These are phyloP conservation scores for Cheilosia scutellata DNA, from an alignment of 2,888 invertebrate genomes.

Conservation along the genomic window DNA sequence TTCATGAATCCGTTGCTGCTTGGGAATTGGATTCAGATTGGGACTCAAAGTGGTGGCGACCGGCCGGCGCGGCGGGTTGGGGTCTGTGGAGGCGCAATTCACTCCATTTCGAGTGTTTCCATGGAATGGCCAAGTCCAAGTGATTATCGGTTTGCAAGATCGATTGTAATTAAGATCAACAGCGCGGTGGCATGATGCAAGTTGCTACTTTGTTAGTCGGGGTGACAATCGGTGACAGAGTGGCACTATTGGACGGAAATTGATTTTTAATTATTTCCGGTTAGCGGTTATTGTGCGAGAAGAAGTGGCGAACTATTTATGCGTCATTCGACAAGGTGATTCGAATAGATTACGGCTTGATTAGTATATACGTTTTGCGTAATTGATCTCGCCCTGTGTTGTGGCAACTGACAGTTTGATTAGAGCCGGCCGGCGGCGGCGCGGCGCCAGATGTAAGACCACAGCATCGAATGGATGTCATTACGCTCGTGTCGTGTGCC, in stretches of 20 bases:
- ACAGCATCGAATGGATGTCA: neutral
- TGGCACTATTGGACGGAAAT: constrained; percentile 49
- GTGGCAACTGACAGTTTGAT: constrained; percentile 2
- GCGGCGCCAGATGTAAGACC: constrained; percentile 17
- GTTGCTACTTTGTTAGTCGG: constrained; percentile 44
- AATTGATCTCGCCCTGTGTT: constrained; percentile 14
- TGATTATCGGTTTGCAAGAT: constrained; percentile 51
- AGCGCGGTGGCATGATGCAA: constrained; percentile 11
- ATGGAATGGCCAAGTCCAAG: constrained; percentile 42
- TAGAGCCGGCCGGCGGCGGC: neutral
- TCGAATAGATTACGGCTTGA: neutral
- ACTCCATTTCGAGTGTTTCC: constrained; percentile 17
- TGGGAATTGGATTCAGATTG: constrained; percentile 1
- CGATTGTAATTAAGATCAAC: constrained; percentile 65
- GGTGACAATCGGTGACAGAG: constrained; percentile 23
- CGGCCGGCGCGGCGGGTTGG: neutral
- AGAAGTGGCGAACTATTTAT: neutral
- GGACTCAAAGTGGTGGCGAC: constrained; percentile 22
- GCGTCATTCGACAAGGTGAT: constrained; percentile 12
- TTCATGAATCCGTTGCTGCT: constrained; percentile 68
- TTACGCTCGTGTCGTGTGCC: constrained; percentile 5
- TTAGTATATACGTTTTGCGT: neutral
- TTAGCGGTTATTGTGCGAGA: constrained; percentile 15
- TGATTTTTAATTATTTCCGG: constrained; percentile 70
- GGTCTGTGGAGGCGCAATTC: neutral